Percentiles rank a stretch among this genome's conserved stretches.
Conservation (phyloP, 2,888 invertebrate species). For the Lasioglossum figueresi region DNA sequence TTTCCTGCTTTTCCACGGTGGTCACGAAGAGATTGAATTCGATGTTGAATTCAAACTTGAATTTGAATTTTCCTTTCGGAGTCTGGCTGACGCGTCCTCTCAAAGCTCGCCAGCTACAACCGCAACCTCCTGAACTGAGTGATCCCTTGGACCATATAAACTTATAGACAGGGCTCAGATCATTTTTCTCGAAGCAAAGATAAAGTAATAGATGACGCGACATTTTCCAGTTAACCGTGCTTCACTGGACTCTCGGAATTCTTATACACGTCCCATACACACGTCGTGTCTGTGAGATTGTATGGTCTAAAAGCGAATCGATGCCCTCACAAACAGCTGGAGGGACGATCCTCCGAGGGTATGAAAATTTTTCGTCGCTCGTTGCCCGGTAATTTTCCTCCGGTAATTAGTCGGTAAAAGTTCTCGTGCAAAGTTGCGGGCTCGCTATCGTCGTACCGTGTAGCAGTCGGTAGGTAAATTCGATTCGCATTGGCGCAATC, state of each 20-base stretch:
- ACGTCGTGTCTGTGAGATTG: no score
- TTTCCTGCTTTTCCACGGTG: not conserved
- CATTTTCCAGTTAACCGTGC: no score
- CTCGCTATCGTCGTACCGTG: constrained; percentile 18
- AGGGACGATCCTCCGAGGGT: not conserved
- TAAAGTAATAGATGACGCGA: no score
- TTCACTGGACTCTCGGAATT: no score
- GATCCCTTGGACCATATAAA: no score
- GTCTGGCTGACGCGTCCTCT: no score
- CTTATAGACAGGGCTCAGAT: no score
- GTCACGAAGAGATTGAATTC: not conserved
- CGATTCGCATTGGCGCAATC: constrained; percentile 75
- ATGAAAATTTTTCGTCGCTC: not conserved
- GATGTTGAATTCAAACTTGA: not conserved
- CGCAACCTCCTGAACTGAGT: no score
- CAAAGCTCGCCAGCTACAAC: not conserved
- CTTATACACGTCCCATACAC: no score
- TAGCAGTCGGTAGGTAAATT: constrained; percentile 50
- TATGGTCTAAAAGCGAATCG: not conserved
- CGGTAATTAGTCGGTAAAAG: not conserved
- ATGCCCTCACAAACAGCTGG: not conserved
- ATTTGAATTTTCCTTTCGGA: not conserved
- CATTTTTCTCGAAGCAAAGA: no score
- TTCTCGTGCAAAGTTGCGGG: not conserved
- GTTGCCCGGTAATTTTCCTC: not conserved